Evolutionary conservation across 2,888 invertebrate species (phyloP), one percentile per base, ranked within the genome.

Genomic region (Amitus sp.): DNA sequence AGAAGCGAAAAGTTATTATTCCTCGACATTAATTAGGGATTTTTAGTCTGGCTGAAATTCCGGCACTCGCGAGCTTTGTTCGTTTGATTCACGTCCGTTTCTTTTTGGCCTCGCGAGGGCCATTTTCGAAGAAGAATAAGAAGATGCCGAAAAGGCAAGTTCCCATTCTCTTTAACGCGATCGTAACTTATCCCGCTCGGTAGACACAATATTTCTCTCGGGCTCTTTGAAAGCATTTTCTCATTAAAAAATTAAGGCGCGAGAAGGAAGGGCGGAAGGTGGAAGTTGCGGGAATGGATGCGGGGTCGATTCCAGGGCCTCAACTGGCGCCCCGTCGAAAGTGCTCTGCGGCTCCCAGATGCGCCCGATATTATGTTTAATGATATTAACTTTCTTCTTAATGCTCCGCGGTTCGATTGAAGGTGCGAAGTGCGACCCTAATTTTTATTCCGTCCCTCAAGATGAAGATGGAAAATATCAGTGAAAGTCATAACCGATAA

Each of bases 211-310:
- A 81, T 81, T 79, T 81, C 78, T 78, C 78, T 74, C 74, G 66
- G 74, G 78, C 83, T 84, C 84, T 85, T 85, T 86, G 86, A 86
- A 86, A 86, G 86, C 86, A 86, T 86, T 86, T 85, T 83, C 86
- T 86, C 86, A 86, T 86, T 86, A 86, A 86, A 86, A 86, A 86
- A 82, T 82, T 82, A 82, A 80, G 77, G 80, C 72, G 70, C 67
- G 72, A 67, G 55, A 61, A 55, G 63, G 67, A 54, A 55, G 63
- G 67, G 55, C 54, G 60, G 64, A 62, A 53, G 42, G 57, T 45
- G 50, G 50, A 6, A 23, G 40, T 55, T 30, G 54, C 43, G 66
- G 47, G 57, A 56, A 65, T 62, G 62, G 64, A 40, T 52, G 52
- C 57, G 39, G 50, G 53, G 62, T 42, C 59, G 65, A 42, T 46